phyloP scores from a whole-genome alignment of 2,888 invertebrate genomes.

The Xestoiulus laeticollis region DNA sequence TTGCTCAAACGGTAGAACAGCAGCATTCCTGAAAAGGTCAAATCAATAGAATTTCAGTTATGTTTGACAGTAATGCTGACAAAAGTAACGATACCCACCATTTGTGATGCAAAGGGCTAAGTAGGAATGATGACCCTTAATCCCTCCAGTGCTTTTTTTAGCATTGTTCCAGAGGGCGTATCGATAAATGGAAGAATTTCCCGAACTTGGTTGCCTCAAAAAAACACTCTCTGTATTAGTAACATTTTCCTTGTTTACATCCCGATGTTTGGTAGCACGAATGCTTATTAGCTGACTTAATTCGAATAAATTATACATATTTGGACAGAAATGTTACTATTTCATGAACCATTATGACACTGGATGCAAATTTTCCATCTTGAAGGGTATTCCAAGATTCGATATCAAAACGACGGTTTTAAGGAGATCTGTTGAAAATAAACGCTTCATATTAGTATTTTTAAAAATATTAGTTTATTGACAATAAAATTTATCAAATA shows the following conservation, averaged over 20 bases:
- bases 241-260: not conserved
- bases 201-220: not conserved
- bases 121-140: not conserved
- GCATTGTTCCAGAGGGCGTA: slow-evolving; percentile 2
- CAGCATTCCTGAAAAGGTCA: slow-evolving; percentile 20
- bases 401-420: not conserved
- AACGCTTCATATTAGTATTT: not conserved
- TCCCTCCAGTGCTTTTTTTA: not conserved
- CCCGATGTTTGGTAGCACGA: not conserved
- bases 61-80: not conserved
- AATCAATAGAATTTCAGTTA: not conserved
- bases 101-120: slow-evolving; percentile 36
- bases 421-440: not conserved
- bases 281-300: not conserved
- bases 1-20: slow-evolving; percentile 53
- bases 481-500: not conserved
- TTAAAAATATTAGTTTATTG: not conserved
- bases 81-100: not conserved
- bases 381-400: not conserved
- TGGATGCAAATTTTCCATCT: not conserved
- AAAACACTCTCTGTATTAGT: not conserved
- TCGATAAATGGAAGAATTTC: not conserved
- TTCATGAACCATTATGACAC: not conserved
- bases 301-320: not conserved
- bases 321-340: not conserved